A percentile compares a stretch with the other conserved stretches of the same genome.
phyloP scores from a whole-genome alignment of 2,113 vertebrate genomes.

The Casuarius casuarius region DNA sequence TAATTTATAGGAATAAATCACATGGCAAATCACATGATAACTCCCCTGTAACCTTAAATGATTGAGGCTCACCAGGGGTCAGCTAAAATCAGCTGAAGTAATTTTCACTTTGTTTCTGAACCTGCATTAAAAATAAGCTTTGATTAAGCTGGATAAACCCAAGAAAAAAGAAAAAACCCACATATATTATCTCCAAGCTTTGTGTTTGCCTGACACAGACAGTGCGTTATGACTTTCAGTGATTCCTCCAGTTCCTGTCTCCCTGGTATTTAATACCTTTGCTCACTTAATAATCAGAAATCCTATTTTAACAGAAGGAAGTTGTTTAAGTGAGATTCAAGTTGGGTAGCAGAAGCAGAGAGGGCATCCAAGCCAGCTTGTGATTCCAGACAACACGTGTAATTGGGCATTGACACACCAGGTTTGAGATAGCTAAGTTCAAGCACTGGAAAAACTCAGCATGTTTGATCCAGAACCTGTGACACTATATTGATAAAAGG shows the following conservation, averaged over 20 bases:
- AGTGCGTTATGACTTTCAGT: neutral
- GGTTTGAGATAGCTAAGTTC: neutral
- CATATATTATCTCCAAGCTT: neutral
- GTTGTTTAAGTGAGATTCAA: neutral
- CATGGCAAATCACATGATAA: neutral
- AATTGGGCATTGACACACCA: neutral
- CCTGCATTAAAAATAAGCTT: neutral
- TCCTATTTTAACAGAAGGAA: neutral
- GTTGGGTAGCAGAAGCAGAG: neutral
- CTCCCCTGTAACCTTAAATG: neutral
- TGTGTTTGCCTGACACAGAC: neutral
- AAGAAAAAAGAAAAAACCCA: accelerated
- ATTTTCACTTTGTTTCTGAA: slow-evolving; percentile 23
- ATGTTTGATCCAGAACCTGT: neutral
- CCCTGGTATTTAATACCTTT: neutral
- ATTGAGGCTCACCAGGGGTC: neutral
- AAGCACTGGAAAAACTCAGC: neutral
- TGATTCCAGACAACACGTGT: neutral
- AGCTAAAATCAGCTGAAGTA: slow-evolving; percentile 20
- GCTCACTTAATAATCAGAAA: neutral
- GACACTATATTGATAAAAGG: neutral
- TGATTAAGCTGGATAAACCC: neutral
- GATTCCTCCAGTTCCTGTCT: neutral
- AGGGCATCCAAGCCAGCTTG: neutral
- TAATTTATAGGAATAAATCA: slow-evolving; percentile 27